These are phyloP conservation scores for Pseudorectes ferrugineus DNA, from an alignment of 2,113 vertebrate genomes.

Conservation along the genomic window DNA sequence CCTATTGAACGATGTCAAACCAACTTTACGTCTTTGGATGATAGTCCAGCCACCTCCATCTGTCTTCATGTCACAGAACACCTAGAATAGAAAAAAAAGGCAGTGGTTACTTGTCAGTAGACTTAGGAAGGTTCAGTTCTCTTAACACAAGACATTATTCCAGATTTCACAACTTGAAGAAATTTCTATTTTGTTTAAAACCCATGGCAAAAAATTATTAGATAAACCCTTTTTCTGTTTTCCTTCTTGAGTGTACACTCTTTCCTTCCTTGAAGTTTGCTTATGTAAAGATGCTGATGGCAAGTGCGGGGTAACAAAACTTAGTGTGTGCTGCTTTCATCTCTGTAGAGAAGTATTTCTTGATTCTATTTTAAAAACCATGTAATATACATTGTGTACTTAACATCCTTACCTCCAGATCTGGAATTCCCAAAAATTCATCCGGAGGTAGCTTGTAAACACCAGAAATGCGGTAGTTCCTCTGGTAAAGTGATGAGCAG, in stretches of 20 bases:
- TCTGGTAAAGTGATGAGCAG: conserved; percentile 90
- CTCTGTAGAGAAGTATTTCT: background rate
- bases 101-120: background rate
- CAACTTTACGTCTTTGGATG: conserved; percentile 92
- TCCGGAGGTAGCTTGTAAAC: conserved; percentile 93
- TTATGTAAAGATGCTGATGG: background rate
- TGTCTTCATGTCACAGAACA: conserved; percentile 95
- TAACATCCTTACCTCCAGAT: conserved; percentile 80
- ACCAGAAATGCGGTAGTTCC: conserved; percentile 91
- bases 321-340: background rate
- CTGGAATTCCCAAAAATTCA: conserved; percentile 89
- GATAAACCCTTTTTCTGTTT: background rate
- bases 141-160: background rate
- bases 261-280: background rate
- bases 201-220: background rate
- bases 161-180: background rate
- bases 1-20: conserved; percentile 87
- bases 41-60: conserved; percentile 92
- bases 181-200: background rate
- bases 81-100: conserved; percentile 60
- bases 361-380: background rate
- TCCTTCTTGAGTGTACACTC: background rate
- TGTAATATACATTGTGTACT: background rate
- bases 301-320: background rate
- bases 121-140: background rate